phyloP scores from a whole-genome alignment of 1,140 invertebrate species.

The Brevipalpus yothersi region DNA sequence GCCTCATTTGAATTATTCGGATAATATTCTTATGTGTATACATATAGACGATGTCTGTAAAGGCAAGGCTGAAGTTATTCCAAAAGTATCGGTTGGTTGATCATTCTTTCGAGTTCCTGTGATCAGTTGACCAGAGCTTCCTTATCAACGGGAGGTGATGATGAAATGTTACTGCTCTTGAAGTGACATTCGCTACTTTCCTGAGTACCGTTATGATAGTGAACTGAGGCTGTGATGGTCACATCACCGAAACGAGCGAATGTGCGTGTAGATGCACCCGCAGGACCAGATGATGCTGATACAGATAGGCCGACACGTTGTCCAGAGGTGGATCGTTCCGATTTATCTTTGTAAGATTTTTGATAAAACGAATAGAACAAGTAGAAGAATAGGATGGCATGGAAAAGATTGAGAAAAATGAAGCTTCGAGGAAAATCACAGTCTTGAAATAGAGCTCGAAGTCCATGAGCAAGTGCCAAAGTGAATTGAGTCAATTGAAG shows the following conservation, averaged over 20 bases:
- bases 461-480: conserved; percentile 5
- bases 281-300: not conserved
- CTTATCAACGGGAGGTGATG: too few species aligned
- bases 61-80: too few species aligned
- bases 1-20: too few species aligned
- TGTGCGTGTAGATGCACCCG: not conserved
- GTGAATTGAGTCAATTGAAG: conserved; percentile 23
- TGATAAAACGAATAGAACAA: not conserved
- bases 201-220: not conserved
- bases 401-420: conserved; percentile 4
- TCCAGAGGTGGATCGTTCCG: not conserved
- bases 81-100: too few species aligned
- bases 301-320: not conserved
- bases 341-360: not conserved
- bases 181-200: not conserved
- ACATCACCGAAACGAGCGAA: not conserved
- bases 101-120: too few species aligned
- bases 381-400: conserved; percentile 1
- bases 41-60: too few species aligned
- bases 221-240: not conserved
- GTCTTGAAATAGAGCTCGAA: conserved; percentile 1
- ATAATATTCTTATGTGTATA: too few species aligned
- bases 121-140: too few species aligned
- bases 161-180: not conserved
- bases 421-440: conserved; percentile 4